Base-by-base conservation (phyloP, 2,113 vertebrate species). In the Capreolus pygargus region DNA sequence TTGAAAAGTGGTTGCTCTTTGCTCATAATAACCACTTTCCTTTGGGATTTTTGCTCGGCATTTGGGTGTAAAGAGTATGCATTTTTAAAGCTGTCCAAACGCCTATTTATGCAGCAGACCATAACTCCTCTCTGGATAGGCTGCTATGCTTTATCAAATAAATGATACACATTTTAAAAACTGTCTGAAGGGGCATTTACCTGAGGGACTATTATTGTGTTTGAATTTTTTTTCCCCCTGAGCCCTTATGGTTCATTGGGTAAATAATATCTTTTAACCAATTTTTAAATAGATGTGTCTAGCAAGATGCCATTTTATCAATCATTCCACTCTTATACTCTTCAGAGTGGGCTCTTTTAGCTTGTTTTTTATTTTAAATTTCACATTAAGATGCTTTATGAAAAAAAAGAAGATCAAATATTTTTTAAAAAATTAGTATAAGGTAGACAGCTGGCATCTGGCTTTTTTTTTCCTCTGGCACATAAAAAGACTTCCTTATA, bases 21-120 rank as follows among this genome's bases (percentile, higher is more conserved):
- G 84, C 58, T 94, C 50, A 52, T 64, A 97, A 78, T 97, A 96
- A 86, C 25, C 11, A 43, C 2, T 14, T 97, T 84, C 81, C 52
- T 17, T 36, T 55, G 94, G 43, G 55, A 45, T 91, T 67, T 97
- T 98, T 82, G 23, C 97, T 96, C n/a, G 67, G 82, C 50, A 81
- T 82, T 94, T 97, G 78, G 58, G 92, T 25, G 61, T 97, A 98
- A 97, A 95, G 90, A 90, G 36, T 43, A 30, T 70, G 70, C 57
- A 89, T 95, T 92, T 98, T 96, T 98, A 95, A 98, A 98, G 96
- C 94, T 98, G 89, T 86, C 70, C 54, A 78, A 91, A 91, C 85
- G 50, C 96, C 88, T 95, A 3, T 97, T 97, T 97, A 98, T 45
- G 96, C 89, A 97, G 54, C n/a, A 97, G 95, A 74, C 89, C 92